Evolutionary conservation across 2,113 vertebrate species (phyloP).

Genomic region (Amphiprion percula): DNA sequence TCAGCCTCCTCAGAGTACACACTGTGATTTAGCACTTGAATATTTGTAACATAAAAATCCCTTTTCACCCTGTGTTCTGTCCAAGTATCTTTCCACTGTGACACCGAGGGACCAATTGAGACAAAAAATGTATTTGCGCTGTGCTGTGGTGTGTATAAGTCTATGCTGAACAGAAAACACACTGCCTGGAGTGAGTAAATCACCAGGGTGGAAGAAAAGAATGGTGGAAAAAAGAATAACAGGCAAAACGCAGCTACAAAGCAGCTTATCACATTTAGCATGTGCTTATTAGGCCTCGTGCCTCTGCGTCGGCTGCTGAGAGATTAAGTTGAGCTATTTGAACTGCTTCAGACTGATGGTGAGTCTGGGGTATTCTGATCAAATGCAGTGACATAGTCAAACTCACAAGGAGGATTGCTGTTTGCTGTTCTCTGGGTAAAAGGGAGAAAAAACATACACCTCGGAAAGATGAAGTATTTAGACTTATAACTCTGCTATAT

Average conservation of each 20-base stretch:
- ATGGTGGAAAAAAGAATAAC: slow-evolving; percentile 48
- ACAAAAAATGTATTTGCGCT: slow-evolving; percentile 81
- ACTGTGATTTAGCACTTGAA: slow-evolving; percentile 76
- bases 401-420: slow-evolving; percentile 53
- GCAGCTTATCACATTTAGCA: slow-evolving; percentile 78
- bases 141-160: slow-evolving; percentile 64
- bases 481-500: not conserved
- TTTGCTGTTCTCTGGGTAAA: slow-evolving; percentile 52
- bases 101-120: slow-evolving; percentile 85
- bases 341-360: slow-evolving; percentile 76
- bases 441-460: slow-evolving; percentile 31
- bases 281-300: slow-evolving; percentile 77
- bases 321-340: slow-evolving; percentile 77
- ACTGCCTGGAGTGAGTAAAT: slow-evolving; percentile 81
- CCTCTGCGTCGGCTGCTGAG: slow-evolving; percentile 72
- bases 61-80: slow-evolving; percentile 65
- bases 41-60: slow-evolving; percentile 70
- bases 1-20: slow-evolving; percentile 70
- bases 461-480: slow-evolving; percentile 37
- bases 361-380: slow-evolving; percentile 83
- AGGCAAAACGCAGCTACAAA: slow-evolving; percentile 75
- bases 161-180: slow-evolving; percentile 70
- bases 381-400: slow-evolving; percentile 79
- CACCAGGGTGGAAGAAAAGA: slow-evolving; percentile 80
- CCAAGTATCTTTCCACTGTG: slow-evolving; percentile 81